Percentiles rank a stretch among this genome's conserved stretches.
Conservation (phyloP, 2,888 invertebrate genomes). For the Mystacides longicornis region DNA sequence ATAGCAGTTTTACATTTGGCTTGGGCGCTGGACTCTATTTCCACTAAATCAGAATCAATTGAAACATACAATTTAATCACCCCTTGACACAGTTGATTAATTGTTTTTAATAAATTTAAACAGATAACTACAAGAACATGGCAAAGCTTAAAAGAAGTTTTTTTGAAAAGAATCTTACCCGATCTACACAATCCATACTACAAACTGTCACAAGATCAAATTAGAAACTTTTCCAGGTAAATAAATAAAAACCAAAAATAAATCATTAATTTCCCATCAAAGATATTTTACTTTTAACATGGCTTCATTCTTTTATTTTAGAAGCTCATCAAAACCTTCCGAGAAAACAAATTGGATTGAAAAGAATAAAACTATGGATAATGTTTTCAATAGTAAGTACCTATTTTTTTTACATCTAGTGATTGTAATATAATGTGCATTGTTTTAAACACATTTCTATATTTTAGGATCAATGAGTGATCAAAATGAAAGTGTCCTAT, state of each 20-base stretch:
- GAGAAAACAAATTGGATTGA: neutral
- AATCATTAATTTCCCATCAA: too few relatives aligned
- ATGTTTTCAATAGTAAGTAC: neutral
- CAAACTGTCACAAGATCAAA: constrained; percentile 35
- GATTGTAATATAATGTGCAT: neutral
- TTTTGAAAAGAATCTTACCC: constrained; percentile 42
- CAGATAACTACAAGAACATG: constrained; percentile 41
- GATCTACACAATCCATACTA: constrained; percentile 45
- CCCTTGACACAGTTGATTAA: neutral
- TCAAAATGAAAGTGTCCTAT: too few relatives aligned
- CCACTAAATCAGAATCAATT: too few relatives aligned
- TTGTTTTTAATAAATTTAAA: neutral
- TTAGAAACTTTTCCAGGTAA: constrained; percentile 23
- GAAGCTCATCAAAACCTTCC: neutral
- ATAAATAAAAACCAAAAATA: neutral
- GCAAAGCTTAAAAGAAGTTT: constrained; percentile 47
- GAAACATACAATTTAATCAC: neutral
- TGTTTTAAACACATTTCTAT: neutral
- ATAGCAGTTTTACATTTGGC: too few relatives aligned
- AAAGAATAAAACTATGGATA: neutral
- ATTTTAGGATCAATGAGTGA: neutral
- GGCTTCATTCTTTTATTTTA: neutral
- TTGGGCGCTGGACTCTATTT: too few relatives aligned
- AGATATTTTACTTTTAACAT: neutral
- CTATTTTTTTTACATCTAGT: neutral